phyloP scores from a whole-genome alignment of 2,113 vertebrate species.

The Morone chrysops region DNA sequence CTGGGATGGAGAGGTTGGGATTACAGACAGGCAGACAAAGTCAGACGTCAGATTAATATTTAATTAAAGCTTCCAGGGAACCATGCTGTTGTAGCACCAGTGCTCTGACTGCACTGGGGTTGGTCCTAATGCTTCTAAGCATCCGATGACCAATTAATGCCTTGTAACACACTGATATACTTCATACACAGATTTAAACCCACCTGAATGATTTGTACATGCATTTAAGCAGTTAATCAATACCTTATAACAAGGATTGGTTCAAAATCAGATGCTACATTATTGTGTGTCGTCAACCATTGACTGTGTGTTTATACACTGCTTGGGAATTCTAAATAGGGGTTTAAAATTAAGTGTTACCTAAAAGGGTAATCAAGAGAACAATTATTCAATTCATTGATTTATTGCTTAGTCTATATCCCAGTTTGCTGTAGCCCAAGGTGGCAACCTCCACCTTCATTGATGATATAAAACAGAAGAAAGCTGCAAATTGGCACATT shows the following conservation, averaged over 20 bases:
- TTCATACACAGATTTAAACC: not conserved
- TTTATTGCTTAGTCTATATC: not conserved
- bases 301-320: not conserved
- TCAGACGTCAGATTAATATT: slow-evolving; percentile 77
- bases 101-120: slow-evolving; percentile 13
- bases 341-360: not conserved
- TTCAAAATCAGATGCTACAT: not conserved
- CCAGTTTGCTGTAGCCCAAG: not conserved
- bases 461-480: not conserved
- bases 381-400: not conserved
- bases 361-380: not conserved
- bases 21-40: slow-evolving; percentile 68
- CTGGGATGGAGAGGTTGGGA: slow-evolving; percentile 58
- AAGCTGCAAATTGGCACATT: not conserved
- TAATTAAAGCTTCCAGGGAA: slow-evolving; percentile 69
- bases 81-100: slow-evolving; percentile 40
- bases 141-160: not conserved
- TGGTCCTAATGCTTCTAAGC: not conserved
- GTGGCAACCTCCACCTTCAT: not conserved
- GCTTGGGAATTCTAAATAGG: not conserved
- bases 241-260: not conserved
- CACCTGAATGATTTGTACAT: not conserved
- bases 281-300: not conserved
- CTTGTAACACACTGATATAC: not conserved
- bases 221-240: not conserved